Percentiles rank a stretch among this genome's conserved stretches.
Evolutionary conservation across 2,113 vertebrate genomes (phyloP).

Genomic region (Macquaria ambigua): DNA sequence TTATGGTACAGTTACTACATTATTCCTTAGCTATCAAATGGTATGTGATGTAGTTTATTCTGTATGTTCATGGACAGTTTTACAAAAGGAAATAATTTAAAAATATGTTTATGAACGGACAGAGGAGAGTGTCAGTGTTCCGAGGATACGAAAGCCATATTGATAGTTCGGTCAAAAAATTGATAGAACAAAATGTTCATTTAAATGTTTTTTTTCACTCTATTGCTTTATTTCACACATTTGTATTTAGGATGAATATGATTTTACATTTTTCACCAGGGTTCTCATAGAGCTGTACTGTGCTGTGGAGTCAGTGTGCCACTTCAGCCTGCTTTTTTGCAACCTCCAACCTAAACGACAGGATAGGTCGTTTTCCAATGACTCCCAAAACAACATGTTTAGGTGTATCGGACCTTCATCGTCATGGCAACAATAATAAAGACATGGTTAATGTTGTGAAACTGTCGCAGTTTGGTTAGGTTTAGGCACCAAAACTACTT

Average conservation of each 20-base stretch:
- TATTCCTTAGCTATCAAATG: background rate
- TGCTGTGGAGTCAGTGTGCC: background rate
- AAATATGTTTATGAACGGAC: background rate
- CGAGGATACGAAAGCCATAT: background rate
- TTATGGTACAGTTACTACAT: background rate
- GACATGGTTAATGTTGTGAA: too few species aligned
- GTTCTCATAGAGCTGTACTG: background rate
- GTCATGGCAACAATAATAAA: too few species aligned
- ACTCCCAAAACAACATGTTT: too few species aligned
- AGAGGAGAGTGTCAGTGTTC: background rate
- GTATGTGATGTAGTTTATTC: background rate
- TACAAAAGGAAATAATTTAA: too few species aligned
- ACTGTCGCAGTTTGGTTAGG: too few species aligned
- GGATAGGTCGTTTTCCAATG: too few species aligned
- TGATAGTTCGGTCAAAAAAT: background rate
- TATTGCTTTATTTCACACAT: background rate
- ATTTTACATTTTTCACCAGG: background rate
- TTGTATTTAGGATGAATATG: background rate
- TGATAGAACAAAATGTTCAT: background rate
- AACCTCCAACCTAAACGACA: too few species aligned
- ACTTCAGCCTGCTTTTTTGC: background rate
- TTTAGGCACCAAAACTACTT: too few species aligned
- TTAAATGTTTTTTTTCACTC: background rate
- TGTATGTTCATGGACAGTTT: too few species aligned
- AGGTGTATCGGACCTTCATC: too few species aligned